A percentile compares a stretch with the other conserved stretches of the same genome.
Conservation (phyloP, 2,113 vertebrate species). For the Apodemus sylvaticus region DNA sequence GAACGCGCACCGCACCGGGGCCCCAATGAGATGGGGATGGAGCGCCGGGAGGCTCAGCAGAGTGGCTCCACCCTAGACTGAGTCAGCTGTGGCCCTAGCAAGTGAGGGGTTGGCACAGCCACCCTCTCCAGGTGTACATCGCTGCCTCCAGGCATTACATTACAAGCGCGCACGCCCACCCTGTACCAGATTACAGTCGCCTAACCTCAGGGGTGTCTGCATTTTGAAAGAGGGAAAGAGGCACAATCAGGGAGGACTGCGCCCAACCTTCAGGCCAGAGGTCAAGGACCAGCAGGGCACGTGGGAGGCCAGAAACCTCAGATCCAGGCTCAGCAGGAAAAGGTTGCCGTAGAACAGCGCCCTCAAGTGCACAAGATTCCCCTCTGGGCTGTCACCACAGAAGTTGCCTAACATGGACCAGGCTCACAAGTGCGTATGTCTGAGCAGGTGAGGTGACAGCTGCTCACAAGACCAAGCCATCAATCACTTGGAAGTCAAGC, state of each 20-base stretch:
- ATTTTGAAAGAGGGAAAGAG: not conserved
- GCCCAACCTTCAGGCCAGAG: not conserved
- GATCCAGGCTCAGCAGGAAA: not conserved
- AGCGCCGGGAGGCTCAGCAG: too few relatives aligned
- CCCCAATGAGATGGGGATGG: not conserved
- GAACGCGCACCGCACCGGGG: rapidly evolving
- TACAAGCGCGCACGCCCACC: rapidly evolving
- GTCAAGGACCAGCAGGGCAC: not conserved
- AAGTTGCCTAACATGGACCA: not conserved
- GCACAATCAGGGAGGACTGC: not conserved
- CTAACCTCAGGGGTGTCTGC: not conserved
- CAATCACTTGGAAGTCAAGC: not conserved
- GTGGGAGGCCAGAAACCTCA: not conserved
- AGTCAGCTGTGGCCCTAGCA: not conserved
- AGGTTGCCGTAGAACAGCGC: not conserved
- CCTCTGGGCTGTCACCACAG: too few relatives aligned
- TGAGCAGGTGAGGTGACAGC: too few relatives aligned
- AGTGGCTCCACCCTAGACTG: not conserved
- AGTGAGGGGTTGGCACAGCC: rapidly evolving
- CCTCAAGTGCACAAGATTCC: not conserved
- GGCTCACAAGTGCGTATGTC: not conserved
- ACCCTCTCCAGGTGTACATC: not conserved
- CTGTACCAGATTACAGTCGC: rapidly evolving
- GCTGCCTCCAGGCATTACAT: not conserved
- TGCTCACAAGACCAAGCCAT: not conserved